A percentile compares a stretch with the other conserved stretches of the same genome.
These are phyloP conservation scores for Drosophila willistoni DNA, from an alignment of 1,140 invertebrate species.

Conservation along the genomic window DNA sequence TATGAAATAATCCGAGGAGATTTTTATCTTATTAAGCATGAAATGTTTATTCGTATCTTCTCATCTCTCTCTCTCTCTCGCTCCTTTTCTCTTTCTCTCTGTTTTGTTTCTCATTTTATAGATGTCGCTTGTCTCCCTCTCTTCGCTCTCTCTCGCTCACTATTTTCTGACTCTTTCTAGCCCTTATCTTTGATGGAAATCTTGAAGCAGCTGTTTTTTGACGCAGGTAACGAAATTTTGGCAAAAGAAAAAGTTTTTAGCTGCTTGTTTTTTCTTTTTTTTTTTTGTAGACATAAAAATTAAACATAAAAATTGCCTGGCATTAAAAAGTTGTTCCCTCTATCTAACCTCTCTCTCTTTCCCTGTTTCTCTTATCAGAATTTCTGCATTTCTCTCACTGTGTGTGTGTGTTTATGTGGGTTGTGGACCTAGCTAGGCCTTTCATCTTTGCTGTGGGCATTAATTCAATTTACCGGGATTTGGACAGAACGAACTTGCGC, in stretches of 20 bases:
- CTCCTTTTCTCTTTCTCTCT: neutral
- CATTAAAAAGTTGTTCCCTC: conserved; percentile 64
- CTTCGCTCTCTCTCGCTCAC: conserved; percentile 19
- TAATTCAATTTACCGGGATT: conserved; percentile 71
- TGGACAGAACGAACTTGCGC: conserved; percentile 35
- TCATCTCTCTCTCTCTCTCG: conserved; percentile 27
- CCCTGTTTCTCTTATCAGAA: conserved; percentile 8
- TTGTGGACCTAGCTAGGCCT: conserved; percentile 60
- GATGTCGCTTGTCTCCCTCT: conserved; percentile 4
- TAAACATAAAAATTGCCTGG: conserved; percentile 63
- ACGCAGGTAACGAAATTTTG: conserved; percentile 55
- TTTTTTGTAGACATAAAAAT: conserved; percentile 23
- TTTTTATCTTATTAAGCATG: conserved; percentile 79
- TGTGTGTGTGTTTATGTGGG: neutral
- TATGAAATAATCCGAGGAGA: conserved; percentile 75
- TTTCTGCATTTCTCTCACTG: conserved; percentile 17
- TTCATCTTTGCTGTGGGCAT: conserved; percentile 65
- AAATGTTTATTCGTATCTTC: conserved; percentile 63
- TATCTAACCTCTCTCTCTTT: neutral
- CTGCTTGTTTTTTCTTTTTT: conserved; percentile 1
- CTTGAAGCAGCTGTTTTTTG: conserved; percentile 68
- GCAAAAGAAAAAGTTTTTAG: conserved; percentile 9
- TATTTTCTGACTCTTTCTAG: conserved; percentile 26
- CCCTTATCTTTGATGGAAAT: conserved; percentile 66
- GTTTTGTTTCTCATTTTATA: neutral